Conservation (phyloP, 2,113 vertebrate genomes). For the Bujurquina vittata region DNA sequence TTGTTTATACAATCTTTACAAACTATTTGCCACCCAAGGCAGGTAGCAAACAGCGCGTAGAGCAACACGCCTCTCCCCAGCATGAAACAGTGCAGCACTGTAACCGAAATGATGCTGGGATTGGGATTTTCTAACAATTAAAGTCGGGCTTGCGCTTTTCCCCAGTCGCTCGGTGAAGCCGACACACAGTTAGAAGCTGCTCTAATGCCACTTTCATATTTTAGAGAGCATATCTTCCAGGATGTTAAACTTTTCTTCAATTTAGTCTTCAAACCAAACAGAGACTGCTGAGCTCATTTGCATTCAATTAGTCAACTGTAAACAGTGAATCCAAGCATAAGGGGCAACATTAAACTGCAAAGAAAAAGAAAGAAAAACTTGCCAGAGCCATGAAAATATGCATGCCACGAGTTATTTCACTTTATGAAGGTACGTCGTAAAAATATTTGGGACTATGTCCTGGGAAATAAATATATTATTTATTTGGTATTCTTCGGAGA, state of each 20-base stretch:
- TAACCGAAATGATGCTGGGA: background rate
- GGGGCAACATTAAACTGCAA: background rate
- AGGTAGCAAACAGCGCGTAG: background rate
- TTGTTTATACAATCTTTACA: background rate
- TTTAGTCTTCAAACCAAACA: constrained; percentile 1
- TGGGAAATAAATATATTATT: constrained; percentile 45
- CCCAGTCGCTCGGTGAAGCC: background rate
- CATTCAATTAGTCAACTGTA: constrained; percentile 6
- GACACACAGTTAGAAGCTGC: background rate
- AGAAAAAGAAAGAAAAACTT: background rate
- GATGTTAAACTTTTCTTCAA: constrained; percentile 2
- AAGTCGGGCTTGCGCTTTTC: background rate
- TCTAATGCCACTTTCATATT: background rate
- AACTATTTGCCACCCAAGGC: background rate
- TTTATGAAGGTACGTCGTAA: constrained; percentile 17
- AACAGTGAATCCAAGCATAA: background rate
- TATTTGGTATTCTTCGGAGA: constrained; percentile 32
- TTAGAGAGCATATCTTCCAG: background rate
- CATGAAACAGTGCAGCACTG: background rate
- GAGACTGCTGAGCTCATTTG: background rate
- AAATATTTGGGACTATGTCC: constrained; percentile 10
- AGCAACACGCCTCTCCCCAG: background rate
- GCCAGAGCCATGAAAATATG: background rate
- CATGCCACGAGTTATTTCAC: background rate
- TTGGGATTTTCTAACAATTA: background rate